phyloP scores from a whole-genome alignment of 2,113 vertebrate genomes.

The Dasypus novemcinctus region DNA sequence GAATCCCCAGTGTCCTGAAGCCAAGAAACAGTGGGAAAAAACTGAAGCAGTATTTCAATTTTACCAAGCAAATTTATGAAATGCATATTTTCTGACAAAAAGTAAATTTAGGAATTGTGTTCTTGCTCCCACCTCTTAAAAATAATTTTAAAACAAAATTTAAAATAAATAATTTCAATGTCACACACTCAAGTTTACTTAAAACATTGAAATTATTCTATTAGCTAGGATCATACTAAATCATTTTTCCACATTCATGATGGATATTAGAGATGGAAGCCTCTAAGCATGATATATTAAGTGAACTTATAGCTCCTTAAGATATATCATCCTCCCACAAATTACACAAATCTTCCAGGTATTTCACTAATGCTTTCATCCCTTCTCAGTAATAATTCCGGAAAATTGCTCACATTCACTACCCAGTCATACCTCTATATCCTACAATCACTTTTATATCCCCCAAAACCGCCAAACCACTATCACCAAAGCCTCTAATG shows the following conservation, averaged over 20 bases:
- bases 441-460: not conserved
- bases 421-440: not conserved
- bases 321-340: not conserved
- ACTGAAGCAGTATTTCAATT: not conserved
- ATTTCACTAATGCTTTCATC: not conserved
- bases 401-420: not conserved
- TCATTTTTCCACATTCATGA: not conserved
- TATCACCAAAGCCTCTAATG: not conserved
- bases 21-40: not conserved
- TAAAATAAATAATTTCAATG: not conserved
- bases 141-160: not conserved
- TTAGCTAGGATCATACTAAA: not conserved
- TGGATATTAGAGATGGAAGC: not conserved
- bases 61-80: conserved; percentile 45
- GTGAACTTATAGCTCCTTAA: not conserved
- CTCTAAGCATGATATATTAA: not conserved
- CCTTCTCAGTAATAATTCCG: not conserved
- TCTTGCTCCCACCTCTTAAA: not conserved
- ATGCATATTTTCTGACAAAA: not conserved
- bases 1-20: not conserved
- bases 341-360: not conserved
- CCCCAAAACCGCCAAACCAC: not conserved
- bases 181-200: not conserved
- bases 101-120: not conserved
- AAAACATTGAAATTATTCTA: not conserved